These are phyloP conservation scores for Pimephales promelas DNA, from an alignment of 2,113 vertebrate genomes.

Conservation along the genomic window DNA sequence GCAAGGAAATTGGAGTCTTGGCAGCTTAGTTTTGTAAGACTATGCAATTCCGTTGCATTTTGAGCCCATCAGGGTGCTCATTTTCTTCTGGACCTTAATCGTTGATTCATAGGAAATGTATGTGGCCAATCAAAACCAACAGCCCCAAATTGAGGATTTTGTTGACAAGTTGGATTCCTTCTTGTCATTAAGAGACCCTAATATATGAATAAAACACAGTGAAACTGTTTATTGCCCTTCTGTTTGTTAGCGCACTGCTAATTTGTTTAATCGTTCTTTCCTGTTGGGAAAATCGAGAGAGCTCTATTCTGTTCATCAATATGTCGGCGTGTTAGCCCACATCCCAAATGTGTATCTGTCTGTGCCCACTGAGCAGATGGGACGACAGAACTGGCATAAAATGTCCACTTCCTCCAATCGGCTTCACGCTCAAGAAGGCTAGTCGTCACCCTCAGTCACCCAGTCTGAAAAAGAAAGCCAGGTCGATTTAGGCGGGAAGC, in stretches of 20 bases:
- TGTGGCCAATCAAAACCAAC: not conserved
- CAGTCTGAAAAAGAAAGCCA: constrained; percentile 59
- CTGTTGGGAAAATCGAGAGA: not conserved
- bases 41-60: constrained; percentile 74
- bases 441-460: constrained; percentile 62
- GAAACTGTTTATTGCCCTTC: not conserved
- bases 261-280: constrained; percentile 25
- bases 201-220: not conserved
- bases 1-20: constrained; percentile 76
- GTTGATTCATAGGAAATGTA: constrained; percentile 16
- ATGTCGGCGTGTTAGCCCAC: constrained; percentile 65
- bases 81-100: constrained; percentile 40
- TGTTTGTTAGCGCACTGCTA: not conserved
- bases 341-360: constrained; percentile 41
- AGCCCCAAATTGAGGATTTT: not conserved
- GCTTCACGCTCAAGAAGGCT: constrained; percentile 62
- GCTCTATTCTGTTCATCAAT: constrained; percentile 52
- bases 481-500: constrained; percentile 66
- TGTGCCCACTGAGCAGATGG: constrained; percentile 63
- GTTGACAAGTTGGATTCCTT: not conserved
- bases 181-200: not conserved
- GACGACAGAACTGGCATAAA: constrained; percentile 60
- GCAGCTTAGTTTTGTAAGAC: constrained; percentile 74
- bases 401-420: constrained; percentile 62
- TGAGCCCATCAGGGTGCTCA: constrained; percentile 57